Evolutionary conservation across 2,113 vertebrate species (phyloP).

Genomic region (Lepus timidus): DNA sequence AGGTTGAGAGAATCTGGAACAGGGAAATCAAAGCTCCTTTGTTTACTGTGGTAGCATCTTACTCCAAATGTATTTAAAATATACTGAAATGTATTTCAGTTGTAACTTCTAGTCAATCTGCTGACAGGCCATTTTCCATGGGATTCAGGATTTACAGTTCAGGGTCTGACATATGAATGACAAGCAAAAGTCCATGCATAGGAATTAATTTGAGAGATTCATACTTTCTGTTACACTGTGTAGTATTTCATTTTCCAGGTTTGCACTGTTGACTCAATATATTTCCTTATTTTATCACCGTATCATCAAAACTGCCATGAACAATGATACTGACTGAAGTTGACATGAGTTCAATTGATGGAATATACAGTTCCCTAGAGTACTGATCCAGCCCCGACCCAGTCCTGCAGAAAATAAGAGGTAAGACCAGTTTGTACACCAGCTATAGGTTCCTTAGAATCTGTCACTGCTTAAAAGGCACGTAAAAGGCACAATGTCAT

Average conservation of each 20-base stretch:
- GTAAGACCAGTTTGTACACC: neutral
- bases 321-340: constrained; percentile 16
- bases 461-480: neutral
- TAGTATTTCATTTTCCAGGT: constrained; percentile 64
- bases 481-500: neutral
- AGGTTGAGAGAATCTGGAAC: neutral
- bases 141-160: constrained; percentile 32
- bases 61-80: constrained; percentile 34
- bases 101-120: constrained; percentile 1
- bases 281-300: constrained; percentile 57
- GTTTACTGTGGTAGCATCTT: neutral
- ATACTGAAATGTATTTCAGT: constrained; percentile 45
- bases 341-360: neutral
- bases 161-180: constrained; percentile 8
- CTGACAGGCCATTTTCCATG: constrained; percentile 33
- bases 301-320: constrained; percentile 48
- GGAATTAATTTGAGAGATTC: constrained; percentile 58
- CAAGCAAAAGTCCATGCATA: constrained; percentile 19
- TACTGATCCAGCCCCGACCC: neutral
- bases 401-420: neutral
- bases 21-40: neutral
- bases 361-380: neutral
- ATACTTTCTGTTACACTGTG: neutral
- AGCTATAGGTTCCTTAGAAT: neutral
- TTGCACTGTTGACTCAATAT: constrained; percentile 4